phyloP scores from a whole-genome alignment of 1,140 invertebrate genomes.

The Lysiphlebus fabarum region DNA sequence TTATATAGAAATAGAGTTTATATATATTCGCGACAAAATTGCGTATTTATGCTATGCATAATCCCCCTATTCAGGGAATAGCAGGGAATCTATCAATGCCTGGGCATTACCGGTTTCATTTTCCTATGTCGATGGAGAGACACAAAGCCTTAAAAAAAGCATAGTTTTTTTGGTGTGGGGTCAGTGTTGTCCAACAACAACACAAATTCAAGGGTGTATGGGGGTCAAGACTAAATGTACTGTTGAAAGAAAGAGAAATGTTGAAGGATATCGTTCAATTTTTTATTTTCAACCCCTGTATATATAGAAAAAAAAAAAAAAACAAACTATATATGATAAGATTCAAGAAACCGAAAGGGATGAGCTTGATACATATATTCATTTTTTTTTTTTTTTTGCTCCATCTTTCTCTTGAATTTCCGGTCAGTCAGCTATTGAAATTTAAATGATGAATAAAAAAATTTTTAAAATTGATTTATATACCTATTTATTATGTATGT shows the following conservation, averaged over 20 bases:
- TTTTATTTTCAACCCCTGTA: slow-evolving; percentile 34
- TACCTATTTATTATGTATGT: no score
- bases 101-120: slow-evolving; percentile 51
- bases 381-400: slow-evolving; percentile 29
- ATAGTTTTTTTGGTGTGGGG: slow-evolving; percentile 1
- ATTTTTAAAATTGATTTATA: no score
- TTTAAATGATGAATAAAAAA: slow-evolving; percentile 17
- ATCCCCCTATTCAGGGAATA: slow-evolving; percentile 48
- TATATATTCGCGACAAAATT: slow-evolving; percentile 41
- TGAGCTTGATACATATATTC: slow-evolving; percentile 19
- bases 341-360: slow-evolving; percentile 13
- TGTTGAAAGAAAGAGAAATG: slow-evolving; percentile 16
- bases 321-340: background rate
- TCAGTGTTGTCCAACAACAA: no score
- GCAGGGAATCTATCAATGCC: slow-evolving; percentile 52
- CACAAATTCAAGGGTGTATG: no score
- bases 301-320: background rate
- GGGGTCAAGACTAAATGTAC: slow-evolving; percentile 8
- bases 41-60: slow-evolving; percentile 52
- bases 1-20: background rate
- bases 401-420: slow-evolving; percentile 21
- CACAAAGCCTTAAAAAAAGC: slow-evolving; percentile 45
- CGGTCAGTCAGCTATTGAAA: slow-evolving; percentile 23
- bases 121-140: slow-evolving; percentile 46
- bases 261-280: slow-evolving; percentile 46